phyloP scores from a whole-genome alignment of 2,113 vertebrate species.

The Notiomystis cincta region DNA sequence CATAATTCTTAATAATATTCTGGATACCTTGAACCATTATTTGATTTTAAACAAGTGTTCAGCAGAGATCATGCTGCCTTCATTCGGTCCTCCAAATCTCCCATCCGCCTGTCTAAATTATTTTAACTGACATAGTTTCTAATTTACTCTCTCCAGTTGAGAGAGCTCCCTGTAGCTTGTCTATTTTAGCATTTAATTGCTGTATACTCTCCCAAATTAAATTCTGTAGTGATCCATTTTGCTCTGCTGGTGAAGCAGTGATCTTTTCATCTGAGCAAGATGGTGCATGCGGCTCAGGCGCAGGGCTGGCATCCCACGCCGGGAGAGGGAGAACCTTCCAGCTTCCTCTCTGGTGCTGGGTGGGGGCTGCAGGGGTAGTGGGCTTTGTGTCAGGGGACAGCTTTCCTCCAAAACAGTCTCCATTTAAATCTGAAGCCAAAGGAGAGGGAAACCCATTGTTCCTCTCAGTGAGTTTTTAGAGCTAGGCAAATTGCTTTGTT shows the following conservation, averaged over 20 bases:
- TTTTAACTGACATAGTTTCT: conserved; percentile 78
- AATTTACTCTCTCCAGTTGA: conserved; percentile 80
- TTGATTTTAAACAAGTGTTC: conserved; percentile 55
- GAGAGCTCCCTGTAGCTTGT: conserved; percentile 72
- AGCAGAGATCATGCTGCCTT: conserved; percentile 37
- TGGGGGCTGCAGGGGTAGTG: background rate
- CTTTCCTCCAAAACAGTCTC: background rate
- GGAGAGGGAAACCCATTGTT: background rate
- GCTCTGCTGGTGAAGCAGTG: conserved; percentile 75
- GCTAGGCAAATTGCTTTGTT: background rate
- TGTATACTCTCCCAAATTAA: conserved; percentile 76
- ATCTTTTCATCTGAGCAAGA: conserved; percentile 60
- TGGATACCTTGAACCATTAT: conserved; percentile 46
- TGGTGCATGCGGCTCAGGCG: background rate
- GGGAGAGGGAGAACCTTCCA: background rate
- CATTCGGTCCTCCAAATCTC: conserved; percentile 58
- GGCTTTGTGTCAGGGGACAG: background rate
- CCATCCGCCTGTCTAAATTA: conserved; percentile 72
- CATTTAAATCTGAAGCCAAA: background rate
- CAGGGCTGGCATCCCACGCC: background rate
- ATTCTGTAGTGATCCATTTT: conserved; percentile 75
- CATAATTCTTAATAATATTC: conserved; percentile 49
- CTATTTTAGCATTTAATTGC: conserved; percentile 82
- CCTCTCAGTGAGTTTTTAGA: background rate
- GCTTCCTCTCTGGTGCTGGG: background rate